Base-by-base conservation (phyloP, 2,113 vertebrate genomes). In the Odocoileus virginianus region DNA sequence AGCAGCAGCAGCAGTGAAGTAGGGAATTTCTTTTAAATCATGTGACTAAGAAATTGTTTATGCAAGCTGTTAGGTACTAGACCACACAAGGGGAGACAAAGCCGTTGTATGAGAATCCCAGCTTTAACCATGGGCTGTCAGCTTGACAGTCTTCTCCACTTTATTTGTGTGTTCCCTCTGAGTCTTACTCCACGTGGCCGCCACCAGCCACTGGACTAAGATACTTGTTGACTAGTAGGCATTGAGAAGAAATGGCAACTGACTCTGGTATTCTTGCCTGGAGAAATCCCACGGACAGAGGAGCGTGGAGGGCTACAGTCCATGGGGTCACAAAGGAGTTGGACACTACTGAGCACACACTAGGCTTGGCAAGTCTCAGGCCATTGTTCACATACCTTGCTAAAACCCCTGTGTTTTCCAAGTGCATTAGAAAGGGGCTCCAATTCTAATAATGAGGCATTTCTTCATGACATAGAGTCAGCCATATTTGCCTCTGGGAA, bases 1-100 rank as follows among this genome's bases (percentile, higher is more conserved):
- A 47, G 47, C 10, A 47, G 47, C 47, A 47, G 45, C 45, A 47
- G 45, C 45, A 47, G 45, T 81, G 54, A 95, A 91, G 23, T 64
- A n/a, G n/a, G 15, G 25, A 9, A 60, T 78, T 82, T 87, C n/a
- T 67, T 67, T 86, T 92, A 64, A 86, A 78, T 76, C 87, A 55
- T 4, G 1, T 6, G 27, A 54, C 60, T 95, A 40, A 67, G 30
- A 74, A 76, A 67, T 33, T 89, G 47, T 74, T 8, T 45, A 1
- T 83, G 55, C 23, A 81, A 78, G 71, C 47, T 40, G 30, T 30
- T 33, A 12, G 54, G 3, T 21, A 25, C 3, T 9, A 52, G 45
- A 58, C 15, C 14, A 55, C 40, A 50, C 21, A 58, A 33, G 23
- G 28, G 27, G 23, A 81, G 28, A 58, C n/a, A 64, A 33, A n/a